phyloP scores from a whole-genome alignment of 1,140 invertebrate species.

The Whitmania pigra region DNA sequence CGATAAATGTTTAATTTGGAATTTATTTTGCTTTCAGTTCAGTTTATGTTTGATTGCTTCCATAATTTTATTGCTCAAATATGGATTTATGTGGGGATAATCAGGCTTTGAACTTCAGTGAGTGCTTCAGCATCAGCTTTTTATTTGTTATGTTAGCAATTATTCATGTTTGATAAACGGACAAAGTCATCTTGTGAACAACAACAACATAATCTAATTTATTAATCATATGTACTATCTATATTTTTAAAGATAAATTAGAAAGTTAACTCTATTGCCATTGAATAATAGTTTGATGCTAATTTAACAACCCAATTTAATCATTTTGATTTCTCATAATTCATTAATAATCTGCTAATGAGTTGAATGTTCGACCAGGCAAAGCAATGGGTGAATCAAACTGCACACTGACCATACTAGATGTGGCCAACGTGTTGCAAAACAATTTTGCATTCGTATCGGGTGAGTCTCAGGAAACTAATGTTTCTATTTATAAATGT shows the following conservation, averaged over 20 bases:
- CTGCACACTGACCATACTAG: slow-evolving; percentile 53
- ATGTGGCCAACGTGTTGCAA: slow-evolving; percentile 70
- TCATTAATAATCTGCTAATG: too few relatives aligned
- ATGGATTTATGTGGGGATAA: not conserved
- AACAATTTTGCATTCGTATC: slow-evolving; percentile 75
- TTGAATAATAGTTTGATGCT: too few relatives aligned
- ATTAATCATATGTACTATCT: not conserved
- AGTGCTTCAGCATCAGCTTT: not conserved
- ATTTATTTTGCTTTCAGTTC: too few relatives aligned
- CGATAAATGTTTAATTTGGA: not conserved
- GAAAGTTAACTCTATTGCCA: too few relatives aligned
- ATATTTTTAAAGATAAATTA: too few relatives aligned
- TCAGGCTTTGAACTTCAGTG: slow-evolving; percentile 10
- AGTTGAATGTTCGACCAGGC: slow-evolving; percentile 34
- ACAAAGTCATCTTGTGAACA: not conserved
- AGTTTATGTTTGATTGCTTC: too few relatives aligned
- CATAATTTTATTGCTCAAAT: not conserved
- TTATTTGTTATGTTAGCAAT: not conserved
- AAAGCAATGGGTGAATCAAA: slow-evolving; percentile 46
- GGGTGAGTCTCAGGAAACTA: slow-evolving; percentile 44
- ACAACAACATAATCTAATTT: not conserved
- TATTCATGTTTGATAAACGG: not conserved
- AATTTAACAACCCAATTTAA: too few relatives aligned
- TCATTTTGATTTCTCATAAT: too few relatives aligned
- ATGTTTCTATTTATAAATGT: slow-evolving; percentile 9